A percentile compares a stretch with the other conserved stretches of the same genome.
Conservation (phyloP, 2,797 vertebrate species). For the Alauda arvensis region DNA sequence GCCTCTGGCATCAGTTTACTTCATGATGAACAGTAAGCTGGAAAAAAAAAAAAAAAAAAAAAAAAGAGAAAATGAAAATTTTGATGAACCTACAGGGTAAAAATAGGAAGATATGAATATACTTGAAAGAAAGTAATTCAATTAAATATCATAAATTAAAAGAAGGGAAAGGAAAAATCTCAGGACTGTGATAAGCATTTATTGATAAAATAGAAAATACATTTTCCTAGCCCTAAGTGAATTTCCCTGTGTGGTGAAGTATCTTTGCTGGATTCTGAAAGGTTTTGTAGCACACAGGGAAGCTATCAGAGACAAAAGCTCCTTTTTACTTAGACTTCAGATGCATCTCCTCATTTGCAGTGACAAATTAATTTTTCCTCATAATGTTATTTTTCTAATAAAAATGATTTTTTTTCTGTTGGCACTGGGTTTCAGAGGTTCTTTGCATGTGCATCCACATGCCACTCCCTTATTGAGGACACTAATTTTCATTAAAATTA, state of each 20-base stretch:
- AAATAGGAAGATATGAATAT: neutral
- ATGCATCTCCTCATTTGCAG: neutral
- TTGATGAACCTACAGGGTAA: neutral
- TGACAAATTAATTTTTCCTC: neutral
- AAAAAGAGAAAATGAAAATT: neutral
- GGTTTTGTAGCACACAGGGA: neutral
- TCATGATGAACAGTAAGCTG: neutral
- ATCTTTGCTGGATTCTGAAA: neutral
- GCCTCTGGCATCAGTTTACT: neutral
- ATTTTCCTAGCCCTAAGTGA: neutral
- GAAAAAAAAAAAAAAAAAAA: neutral
- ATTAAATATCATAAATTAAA: neutral
- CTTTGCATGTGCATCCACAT: neutral
- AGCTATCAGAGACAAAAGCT: neutral
- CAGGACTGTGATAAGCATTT: neutral
- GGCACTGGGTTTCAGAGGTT: neutral
- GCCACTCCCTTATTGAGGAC: neutral
- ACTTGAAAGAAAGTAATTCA: neutral
- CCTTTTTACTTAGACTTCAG: neutral
- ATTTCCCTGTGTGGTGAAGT: neutral
- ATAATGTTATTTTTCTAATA: neutral
- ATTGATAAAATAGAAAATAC: neutral
- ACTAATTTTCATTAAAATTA: neutral
- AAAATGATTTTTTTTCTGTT: neutral
- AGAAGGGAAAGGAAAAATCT: neutral